Base-by-base conservation (phyloP, 92 coral and sea anemone species). In the Porites lobata region DNA sequence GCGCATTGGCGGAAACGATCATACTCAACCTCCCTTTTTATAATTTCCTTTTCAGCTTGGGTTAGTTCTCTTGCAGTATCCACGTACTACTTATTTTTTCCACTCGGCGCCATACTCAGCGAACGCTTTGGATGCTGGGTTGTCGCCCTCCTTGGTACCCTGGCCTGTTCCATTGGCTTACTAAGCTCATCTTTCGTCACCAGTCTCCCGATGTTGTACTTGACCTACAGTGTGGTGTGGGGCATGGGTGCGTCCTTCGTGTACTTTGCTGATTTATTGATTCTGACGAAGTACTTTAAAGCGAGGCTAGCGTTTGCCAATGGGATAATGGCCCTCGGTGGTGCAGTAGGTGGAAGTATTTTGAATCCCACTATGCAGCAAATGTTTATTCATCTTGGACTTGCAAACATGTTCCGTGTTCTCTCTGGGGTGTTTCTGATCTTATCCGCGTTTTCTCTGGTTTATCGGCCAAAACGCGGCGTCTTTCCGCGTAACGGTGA, bases 161-260 rank as follows among this genome's bases (percentile, higher is more conserved):
- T 87, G 57, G 76, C 89, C 77, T 81, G 91, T 50, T 69, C 85
- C 9, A 75, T 69, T 9, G 94, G 94, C 24, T 71, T 91, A 52
- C 67, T 91, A 68, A 80, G 84, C 47, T 91, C 94, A 29, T 91
- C 94, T 14, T 91, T 91, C 71, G 91, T 72, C 69, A 72, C 88
- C 20, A 91, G 80, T 50, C 82, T 91, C 15, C 90, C 86, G 20
- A 32, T 78, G 71, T 70, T 91, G 68, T 91, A 91, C 77, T 57
- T 91, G 29, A 91, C 94, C 57, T 91, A 86, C 78, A 85, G 94
- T 73, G 32, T 83, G 1, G 86, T 91, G 7, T 91, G 90, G 78
- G 94, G 94, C 19, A 26, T 91, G 86, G 94, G 94, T 12, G 90
- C 91, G 12, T 91, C 94, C 68, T 64, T 91, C 76, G 82, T 88